phyloP scores from a whole-genome alignment of 2,888 invertebrate species.

The Orchestes rusci region DNA sequence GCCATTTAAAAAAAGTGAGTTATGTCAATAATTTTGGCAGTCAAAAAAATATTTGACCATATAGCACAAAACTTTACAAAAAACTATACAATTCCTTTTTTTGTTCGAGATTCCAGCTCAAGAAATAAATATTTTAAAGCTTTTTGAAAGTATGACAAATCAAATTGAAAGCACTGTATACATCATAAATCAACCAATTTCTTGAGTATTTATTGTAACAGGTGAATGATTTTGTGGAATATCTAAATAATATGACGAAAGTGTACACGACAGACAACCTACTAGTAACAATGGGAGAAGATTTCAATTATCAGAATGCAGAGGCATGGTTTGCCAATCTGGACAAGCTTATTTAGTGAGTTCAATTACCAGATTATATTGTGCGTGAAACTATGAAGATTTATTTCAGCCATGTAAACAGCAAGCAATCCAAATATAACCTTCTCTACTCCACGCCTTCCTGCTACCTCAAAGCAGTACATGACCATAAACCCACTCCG shows the following conservation, averaged over 20 bases:
- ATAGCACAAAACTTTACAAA: too few relatives aligned
- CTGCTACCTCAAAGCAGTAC: slow-evolving; percentile 68
- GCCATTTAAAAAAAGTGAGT: too few relatives aligned
- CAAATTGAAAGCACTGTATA: too few relatives aligned
- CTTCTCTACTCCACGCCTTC: slow-evolving; percentile 76
- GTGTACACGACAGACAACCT: slow-evolving; percentile 15
- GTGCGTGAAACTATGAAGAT: background rate
- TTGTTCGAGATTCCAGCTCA: too few relatives aligned
- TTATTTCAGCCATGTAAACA: slow-evolving; percentile 26
- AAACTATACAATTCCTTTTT: too few relatives aligned
- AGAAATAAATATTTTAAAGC: too few relatives aligned
- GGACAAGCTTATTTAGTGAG: slow-evolving; percentile 47
- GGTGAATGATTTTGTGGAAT: slow-evolving; percentile 3
- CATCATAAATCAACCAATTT: background rate
- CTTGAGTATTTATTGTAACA: background rate
- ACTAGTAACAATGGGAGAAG: slow-evolving; percentile 58
- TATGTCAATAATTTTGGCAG: too few relatives aligned
- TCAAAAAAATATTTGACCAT: too few relatives aligned
- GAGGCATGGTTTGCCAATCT: slow-evolving; percentile 52
- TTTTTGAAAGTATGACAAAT: too few relatives aligned
- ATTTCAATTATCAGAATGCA: slow-evolving; percentile 57
- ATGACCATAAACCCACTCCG: slow-evolving; percentile 51
- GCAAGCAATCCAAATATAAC: slow-evolving; percentile 53
- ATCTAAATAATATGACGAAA: background rate
- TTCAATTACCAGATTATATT: too few relatives aligned